phyloP scores from a whole-genome alignment of 2,888 invertebrate species.

The Lithodes maja region DNA sequence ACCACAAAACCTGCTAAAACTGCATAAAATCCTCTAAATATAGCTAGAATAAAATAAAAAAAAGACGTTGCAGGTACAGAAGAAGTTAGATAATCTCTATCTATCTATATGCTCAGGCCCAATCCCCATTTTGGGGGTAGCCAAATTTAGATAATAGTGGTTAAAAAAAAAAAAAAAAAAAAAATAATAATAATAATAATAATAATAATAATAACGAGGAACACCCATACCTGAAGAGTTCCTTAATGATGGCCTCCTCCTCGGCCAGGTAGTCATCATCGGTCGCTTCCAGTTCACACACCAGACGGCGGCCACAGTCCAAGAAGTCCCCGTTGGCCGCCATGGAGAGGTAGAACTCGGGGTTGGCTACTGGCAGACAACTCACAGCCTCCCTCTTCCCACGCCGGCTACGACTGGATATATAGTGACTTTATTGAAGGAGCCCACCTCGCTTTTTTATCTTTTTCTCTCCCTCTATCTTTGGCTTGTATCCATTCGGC shows the following conservation, averaged over 20 bases:
- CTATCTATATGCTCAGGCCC: too few species aligned
- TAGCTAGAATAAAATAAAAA: too few species aligned
- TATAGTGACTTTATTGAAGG: too few species aligned
- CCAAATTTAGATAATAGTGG: too few species aligned
- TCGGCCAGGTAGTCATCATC: slow-evolving; percentile 24
- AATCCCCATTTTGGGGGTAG: too few species aligned
- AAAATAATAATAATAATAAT: background rate
- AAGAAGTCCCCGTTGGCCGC: slow-evolving; percentile 44
- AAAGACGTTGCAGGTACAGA: too few species aligned
- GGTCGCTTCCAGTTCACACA: slow-evolving; percentile 50
- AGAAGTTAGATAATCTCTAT: too few species aligned
- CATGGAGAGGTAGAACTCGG: slow-evolving; percentile 45
- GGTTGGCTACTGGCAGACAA: slow-evolving; percentile 45
- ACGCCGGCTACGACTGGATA: background rate
- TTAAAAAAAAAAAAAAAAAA: background rate
- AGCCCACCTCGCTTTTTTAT: too few species aligned
- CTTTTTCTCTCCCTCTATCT: too few species aligned
- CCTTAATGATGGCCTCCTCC: slow-evolving; percentile 44
- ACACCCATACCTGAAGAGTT: slow-evolving; percentile 35
- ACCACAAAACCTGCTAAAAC: too few species aligned
- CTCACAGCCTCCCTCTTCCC: slow-evolving; percentile 24
- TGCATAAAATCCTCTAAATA: too few species aligned
- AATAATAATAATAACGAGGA: background rate
- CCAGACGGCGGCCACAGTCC: slow-evolving; percentile 50
- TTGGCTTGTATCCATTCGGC: too few species aligned